These are phyloP conservation scores for Drepana falcataria DNA, from an alignment of 2,888 invertebrate species.

Conservation along the genomic window DNA sequence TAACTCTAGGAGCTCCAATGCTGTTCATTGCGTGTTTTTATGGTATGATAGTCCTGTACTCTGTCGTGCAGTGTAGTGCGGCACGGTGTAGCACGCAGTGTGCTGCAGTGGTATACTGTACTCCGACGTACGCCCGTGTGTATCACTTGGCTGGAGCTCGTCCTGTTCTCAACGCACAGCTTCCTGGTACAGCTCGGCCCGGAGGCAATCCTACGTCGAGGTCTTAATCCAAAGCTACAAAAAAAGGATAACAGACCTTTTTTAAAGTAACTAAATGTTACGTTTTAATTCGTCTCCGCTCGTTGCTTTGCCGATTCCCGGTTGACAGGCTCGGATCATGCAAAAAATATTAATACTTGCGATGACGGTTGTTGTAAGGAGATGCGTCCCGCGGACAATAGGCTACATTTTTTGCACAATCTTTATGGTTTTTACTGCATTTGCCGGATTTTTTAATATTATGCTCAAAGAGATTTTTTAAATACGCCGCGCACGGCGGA, in stretches of 20 bases:
- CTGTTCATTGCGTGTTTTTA: no score
- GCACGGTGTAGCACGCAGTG: no score
- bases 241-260: constrained; percentile 42
- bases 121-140: no score
- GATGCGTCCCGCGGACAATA: constrained; percentile 19
- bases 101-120: no score
- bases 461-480: constrained; percentile 27
- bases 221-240: constrained; percentile 25
- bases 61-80: no score
- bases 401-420: constrained; percentile 16
- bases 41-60: no score
- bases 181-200: no score
- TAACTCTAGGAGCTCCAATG: no score
- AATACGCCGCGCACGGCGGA: constrained; percentile 12
- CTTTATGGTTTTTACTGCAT: constrained; percentile 21
- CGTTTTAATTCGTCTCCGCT: constrained; percentile 16
- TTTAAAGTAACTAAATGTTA: constrained; percentile 34
- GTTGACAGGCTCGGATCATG: constrained; percentile 34
- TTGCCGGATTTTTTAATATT: constrained; percentile 39
- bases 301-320: constrained; percentile 29
- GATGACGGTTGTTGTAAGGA: constrained; percentile 28
- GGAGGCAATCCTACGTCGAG: constrained; percentile 5
- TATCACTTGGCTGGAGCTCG: no score
- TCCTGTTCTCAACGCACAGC: no score
- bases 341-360: constrained; percentile 27